Percentiles rank a stretch among this genome's conserved stretches.
phyloP scores from a whole-genome alignment of 1,140 invertebrate species.

The Rhagoletis zephyria region DNA sequence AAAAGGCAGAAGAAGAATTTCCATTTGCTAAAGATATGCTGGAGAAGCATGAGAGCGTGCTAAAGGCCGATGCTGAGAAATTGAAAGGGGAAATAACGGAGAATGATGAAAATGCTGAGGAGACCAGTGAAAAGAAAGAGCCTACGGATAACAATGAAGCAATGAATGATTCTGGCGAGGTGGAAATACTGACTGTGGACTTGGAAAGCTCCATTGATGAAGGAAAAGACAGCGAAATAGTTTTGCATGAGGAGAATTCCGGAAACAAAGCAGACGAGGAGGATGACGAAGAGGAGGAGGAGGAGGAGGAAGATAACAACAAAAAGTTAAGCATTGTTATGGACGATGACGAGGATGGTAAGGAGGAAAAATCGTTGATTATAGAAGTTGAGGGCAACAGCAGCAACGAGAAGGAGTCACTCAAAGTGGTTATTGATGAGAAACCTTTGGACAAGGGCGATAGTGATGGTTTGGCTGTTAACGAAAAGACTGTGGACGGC shows the following conservation, averaged over 20 bases:
- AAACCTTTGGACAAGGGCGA: background rate
- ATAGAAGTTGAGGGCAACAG: constrained; percentile 33
- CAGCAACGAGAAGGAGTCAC: constrained; percentile 1
- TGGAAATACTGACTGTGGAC: constrained; percentile 27
- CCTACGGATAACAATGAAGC: background rate
- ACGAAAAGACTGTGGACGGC: background rate
- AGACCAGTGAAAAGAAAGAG: background rate
- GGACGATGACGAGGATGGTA: constrained; percentile 16
- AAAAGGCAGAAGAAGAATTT: constrained; percentile 64
- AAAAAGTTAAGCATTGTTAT: constrained; percentile 35
- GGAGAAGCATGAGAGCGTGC: constrained; percentile 24
- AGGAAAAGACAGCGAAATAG: background rate
- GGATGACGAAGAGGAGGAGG: no score
- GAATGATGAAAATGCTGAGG: background rate
- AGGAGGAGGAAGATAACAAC: background rate
- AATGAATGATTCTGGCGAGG: constrained; percentile 14
- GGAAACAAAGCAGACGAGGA: no score
- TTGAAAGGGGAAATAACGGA: background rate
- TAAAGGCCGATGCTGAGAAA: constrained; percentile 16
- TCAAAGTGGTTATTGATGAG: constrained; percentile 11
- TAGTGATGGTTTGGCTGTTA: no score
- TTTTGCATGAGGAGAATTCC: background rate
- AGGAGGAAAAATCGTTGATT: background rate
- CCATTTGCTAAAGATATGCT: constrained; percentile 60
- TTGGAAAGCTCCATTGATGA: constrained; percentile 36